phyloP scores from a whole-genome alignment of 2,888 invertebrate species.

The Lampropteryx suffumata region DNA sequence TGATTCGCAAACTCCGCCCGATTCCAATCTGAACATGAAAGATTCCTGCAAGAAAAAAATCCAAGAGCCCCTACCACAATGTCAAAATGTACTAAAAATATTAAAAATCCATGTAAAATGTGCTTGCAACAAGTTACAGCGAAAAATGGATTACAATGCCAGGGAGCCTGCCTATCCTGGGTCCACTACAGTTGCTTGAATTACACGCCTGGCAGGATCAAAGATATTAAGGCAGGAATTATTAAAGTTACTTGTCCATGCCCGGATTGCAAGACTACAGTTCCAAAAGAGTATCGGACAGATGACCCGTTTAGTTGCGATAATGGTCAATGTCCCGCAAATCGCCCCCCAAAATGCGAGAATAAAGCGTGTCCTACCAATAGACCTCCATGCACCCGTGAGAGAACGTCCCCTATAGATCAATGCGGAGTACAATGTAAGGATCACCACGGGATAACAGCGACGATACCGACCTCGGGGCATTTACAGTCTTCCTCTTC shows the following conservation, averaged over 20 bases:
- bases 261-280: slow-evolving; percentile 58
- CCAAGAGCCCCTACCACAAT: slow-evolving; percentile 40
- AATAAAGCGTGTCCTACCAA: slow-evolving; percentile 45
- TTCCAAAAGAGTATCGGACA: slow-evolving; percentile 53
- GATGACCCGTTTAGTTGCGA: slow-evolving; percentile 55
- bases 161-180: slow-evolving; percentile 65
- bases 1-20: background rate
- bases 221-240: slow-evolving; percentile 60
- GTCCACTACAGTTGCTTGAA: slow-evolving; percentile 65
- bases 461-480: no score
- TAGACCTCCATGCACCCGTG: slow-evolving; percentile 7
- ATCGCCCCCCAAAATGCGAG: slow-evolving; percentile 49
- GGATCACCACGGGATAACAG: slow-evolving; percentile 32
- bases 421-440: slow-evolving; percentile 50
- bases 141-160: slow-evolving; percentile 63
- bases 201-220: slow-evolving; percentile 67
- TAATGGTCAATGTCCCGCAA: slow-evolving; percentile 57
- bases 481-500: no score
- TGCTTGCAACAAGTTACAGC: slow-evolving; percentile 56
- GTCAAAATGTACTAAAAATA: slow-evolving; percentile 52
- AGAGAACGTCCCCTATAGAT: slow-evolving; percentile 37
- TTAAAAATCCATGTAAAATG: slow-evolving; percentile 67
- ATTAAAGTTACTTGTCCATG: slow-evolving; percentile 70
- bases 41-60: background rate
- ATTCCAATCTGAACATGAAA: slow-evolving; percentile 19